These are phyloP conservation scores for Eilema depressum DNA, from an alignment of 2,888 invertebrate genomes.

Conservation along the genomic window DNA sequence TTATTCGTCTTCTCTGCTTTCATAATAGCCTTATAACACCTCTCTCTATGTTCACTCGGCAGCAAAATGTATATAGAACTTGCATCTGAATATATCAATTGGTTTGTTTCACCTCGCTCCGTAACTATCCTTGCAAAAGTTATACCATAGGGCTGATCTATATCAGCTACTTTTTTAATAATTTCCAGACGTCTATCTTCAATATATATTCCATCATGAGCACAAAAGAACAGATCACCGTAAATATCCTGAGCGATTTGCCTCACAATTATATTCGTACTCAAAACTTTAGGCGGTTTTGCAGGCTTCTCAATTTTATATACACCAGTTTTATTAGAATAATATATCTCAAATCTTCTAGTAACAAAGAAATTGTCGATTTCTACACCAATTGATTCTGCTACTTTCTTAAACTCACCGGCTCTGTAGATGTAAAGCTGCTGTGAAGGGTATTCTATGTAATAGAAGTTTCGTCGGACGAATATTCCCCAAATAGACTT, in stretches of 20 bases:
- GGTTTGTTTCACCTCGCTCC: not conserved
- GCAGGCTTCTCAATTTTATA: not conserved
- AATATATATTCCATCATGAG: constrained; percentile 13
- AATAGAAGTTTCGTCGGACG: constrained; percentile 12
- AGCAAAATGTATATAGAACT: constrained; percentile 7
- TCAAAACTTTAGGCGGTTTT: not conserved
- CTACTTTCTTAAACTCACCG: constrained; percentile 7
- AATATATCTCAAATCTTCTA: constrained; percentile 8
- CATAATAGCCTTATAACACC: constrained; percentile 8
- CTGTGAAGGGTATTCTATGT: constrained; percentile 12
- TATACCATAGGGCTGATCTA: constrained; percentile 7
- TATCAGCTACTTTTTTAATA: constrained; percentile 8
- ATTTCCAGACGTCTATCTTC: not conserved
- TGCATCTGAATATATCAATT: constrained; percentile 18
- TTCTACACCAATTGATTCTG: constrained; percentile 1
- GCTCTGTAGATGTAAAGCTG: constrained; percentile 3
- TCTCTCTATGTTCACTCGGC: constrained; percentile 1
- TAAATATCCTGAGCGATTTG: constrained; percentile 12
- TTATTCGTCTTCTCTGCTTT: not conserved
- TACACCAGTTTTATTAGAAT: constrained; percentile 2
- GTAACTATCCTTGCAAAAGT: constrained; percentile 8
- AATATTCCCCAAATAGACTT: constrained; percentile 17
- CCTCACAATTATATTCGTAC: constrained; percentile 1
- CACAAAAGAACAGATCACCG: constrained; percentile 12
- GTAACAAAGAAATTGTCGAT: constrained; percentile 6